Percentiles rank a stretch among this genome's conserved stretches.
phyloP scores from a whole-genome alignment of 2,113 vertebrate species.

The Quiscalus mexicanus region DNA sequence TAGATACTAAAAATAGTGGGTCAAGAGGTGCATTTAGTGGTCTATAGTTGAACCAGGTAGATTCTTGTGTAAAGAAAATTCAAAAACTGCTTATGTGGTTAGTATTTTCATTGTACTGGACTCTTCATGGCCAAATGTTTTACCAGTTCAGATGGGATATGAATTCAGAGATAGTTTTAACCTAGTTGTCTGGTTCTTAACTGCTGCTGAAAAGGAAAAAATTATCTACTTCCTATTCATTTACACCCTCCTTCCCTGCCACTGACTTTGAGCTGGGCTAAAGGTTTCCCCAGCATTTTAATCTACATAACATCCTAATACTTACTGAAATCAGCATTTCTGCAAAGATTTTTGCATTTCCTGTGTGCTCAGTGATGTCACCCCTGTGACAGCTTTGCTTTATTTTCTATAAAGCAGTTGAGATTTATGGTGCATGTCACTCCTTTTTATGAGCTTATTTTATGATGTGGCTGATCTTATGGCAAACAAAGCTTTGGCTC shows the following conservation, averaged over 20 bases:
- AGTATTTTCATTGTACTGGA: background rate
- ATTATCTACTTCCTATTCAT: background rate
- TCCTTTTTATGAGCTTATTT: conserved; percentile 17
- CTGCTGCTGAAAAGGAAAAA: background rate
- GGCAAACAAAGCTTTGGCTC: conserved; percentile 9
- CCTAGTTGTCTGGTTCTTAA: background rate
- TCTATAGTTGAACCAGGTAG: background rate
- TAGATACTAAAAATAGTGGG: background rate
- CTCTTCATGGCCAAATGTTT: background rate
- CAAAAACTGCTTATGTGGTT: background rate
- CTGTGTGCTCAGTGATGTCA: background rate
- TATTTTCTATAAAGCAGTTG: background rate
- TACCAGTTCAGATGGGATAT: background rate
- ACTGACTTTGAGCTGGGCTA: background rate
- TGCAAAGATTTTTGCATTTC: background rate
- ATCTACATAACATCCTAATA: background rate
- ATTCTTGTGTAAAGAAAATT: background rate
- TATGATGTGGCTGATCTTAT: background rate
- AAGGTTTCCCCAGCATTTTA: background rate
- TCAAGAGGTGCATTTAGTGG: background rate
- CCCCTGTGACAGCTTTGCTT: background rate
- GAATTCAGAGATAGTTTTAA: background rate
- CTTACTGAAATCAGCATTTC: conserved; percentile 2
- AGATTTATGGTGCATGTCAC: background rate
- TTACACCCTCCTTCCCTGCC: background rate